Conservation (phyloP, 2,113 vertebrate species). For the Saimiri boliviensis region DNA sequence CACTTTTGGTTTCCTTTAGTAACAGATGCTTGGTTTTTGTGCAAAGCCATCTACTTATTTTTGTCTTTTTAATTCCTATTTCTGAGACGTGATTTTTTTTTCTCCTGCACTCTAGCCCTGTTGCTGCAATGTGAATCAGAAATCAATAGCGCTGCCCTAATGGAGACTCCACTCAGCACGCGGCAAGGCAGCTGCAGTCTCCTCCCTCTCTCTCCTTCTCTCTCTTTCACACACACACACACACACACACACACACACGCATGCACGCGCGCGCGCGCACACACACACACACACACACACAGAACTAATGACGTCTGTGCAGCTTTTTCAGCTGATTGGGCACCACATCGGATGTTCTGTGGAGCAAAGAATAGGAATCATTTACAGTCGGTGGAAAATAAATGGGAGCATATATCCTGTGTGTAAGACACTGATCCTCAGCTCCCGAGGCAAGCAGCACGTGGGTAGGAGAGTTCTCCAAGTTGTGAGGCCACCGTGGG, state of each 20-base stretch:
- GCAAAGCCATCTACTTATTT: neutral
- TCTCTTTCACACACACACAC: neutral
- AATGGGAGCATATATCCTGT: slow-evolving; percentile 74
- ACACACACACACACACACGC: slow-evolving; percentile 14
- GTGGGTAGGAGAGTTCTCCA: neutral
- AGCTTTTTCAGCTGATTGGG: slow-evolving; percentile 87
- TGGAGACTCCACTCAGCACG: slow-evolving; percentile 79
- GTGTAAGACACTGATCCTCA: slow-evolving; percentile 62
- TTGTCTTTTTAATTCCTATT: slow-evolving; percentile 59
- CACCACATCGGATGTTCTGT: slow-evolving; percentile 90
- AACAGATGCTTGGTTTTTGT: neutral
- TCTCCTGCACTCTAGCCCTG: slow-evolving; percentile 63
- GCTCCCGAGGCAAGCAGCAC: slow-evolving; percentile 21
- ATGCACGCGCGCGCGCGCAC: neutral
- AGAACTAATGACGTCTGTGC: slow-evolving; percentile 85
- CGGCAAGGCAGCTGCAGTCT: slow-evolving; percentile 76
- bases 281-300: slow-evolving; percentile 35
- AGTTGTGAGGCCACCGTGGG: neutral
- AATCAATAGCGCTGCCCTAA: slow-evolving; percentile 86
- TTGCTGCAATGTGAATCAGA: slow-evolving; percentile 83
- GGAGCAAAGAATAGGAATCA: slow-evolving; percentile 85
- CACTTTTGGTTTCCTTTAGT: neutral
- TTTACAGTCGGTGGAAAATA: slow-evolving; percentile 76
- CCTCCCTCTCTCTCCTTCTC: neutral
- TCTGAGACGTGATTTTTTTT: slow-evolving; percentile 11